Evolutionary conservation across 2,797 vertebrate species (phyloP).

Genomic region (Apodemus agrarius): DNA sequence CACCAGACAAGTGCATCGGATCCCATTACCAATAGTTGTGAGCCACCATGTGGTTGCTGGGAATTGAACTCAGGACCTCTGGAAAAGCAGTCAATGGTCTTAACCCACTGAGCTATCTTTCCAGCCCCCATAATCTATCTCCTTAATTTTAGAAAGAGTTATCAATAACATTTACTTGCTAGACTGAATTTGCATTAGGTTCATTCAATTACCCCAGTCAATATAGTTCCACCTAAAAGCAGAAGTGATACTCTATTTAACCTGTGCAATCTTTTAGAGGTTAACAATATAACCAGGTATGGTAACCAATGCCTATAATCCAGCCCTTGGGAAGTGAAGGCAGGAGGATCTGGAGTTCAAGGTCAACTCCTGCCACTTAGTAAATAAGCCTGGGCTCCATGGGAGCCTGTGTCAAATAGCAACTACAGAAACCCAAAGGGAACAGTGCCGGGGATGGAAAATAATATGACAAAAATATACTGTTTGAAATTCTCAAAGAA

Average conservation of each 20-base stretch:
- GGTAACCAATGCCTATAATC: not conserved
- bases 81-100: not conserved
- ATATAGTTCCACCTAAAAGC: conserved; percentile 41
- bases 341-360: not conserved
- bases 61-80: not conserved
- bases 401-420: not conserved
- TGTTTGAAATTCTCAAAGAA: not conserved
- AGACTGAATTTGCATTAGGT: conserved; percentile 1
- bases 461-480: not conserved
- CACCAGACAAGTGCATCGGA: not conserved
- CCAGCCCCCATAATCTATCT: not conserved
- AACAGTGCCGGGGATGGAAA: not conserved
- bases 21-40: not conserved
- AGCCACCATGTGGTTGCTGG: not conserved
- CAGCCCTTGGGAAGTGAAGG: not conserved
- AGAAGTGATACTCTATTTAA: conserved; percentile 36
- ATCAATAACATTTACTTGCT: not conserved
- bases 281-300: not conserved
- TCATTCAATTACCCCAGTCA: not conserved
- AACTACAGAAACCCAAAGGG: not conserved
- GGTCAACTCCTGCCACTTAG: not conserved
- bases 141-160: conserved; percentile 30
- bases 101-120: not conserved
- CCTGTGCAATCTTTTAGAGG: not conserved
- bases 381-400: not conserved